Evolutionary conservation across 2,113 vertebrate species (phyloP).

Genomic region (Oxyura jamaicensis): DNA sequence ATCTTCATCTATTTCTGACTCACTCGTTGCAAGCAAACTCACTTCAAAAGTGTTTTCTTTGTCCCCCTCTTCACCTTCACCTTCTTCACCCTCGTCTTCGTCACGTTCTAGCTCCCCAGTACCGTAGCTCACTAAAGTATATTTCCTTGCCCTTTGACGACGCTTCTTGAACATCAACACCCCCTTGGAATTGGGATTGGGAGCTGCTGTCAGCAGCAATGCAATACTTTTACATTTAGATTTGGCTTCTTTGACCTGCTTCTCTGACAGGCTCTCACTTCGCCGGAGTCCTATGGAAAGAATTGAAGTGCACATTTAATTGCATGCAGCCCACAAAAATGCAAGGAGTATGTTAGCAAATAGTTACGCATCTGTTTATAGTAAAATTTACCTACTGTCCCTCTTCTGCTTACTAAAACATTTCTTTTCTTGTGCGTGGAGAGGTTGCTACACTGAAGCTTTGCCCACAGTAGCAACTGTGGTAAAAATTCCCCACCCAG

Average conservation of each 20-base stretch:
- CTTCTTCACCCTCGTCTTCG: constrained; percentile 81
- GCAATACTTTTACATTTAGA: constrained; percentile 99
- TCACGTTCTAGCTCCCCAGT: constrained; percentile 88
- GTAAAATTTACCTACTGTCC: not conserved
- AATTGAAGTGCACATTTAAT: not conserved
- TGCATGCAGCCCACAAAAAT: not conserved
- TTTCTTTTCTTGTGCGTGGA: not conserved
- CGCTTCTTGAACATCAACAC: constrained; percentile 99
- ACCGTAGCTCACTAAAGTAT: constrained; percentile 97
- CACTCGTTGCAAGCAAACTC: constrained; percentile 76
- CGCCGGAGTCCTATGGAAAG: constrained; percentile 87
- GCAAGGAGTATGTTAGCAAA: not conserved
- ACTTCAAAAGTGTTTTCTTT: constrained; percentile 84
- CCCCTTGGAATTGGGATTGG: constrained; percentile 95
- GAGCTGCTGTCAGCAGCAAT: constrained; percentile 89
- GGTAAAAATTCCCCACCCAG: constrained; percentile 11
- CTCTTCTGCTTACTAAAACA: not conserved
- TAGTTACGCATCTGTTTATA: not conserved
- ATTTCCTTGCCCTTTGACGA: constrained; percentile 92
- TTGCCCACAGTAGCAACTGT: not conserved
- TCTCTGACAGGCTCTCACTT: constrained; percentile 94
- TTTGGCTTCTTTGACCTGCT: constrained; percentile 96
- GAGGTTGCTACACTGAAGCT: not conserved
- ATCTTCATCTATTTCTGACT: constrained; percentile 88
- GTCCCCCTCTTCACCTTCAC: constrained; percentile 75